Percentiles rank a stretch among this genome's conserved stretches.
Conservation (phyloP, 2,113 vertebrate species). For the Micromys minutus region DNA sequence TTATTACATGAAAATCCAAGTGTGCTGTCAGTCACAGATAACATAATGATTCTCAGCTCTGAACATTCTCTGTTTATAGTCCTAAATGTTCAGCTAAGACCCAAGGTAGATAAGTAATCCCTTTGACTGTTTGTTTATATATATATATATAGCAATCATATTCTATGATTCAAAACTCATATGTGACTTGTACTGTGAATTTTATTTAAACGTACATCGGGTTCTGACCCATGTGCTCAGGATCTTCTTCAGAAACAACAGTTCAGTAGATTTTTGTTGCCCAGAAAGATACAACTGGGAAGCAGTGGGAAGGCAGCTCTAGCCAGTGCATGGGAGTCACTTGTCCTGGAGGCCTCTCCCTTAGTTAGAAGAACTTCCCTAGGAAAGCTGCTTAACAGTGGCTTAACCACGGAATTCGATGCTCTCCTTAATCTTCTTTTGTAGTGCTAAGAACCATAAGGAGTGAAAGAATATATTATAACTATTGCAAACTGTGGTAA, state of each 20-base stretch:
- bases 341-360: neutral
- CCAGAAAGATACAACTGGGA: neutral
- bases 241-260: neutral
- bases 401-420: neutral
- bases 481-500: neutral
- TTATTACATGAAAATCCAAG: neutral
- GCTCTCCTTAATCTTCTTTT: constrained; percentile 10
- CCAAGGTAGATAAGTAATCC: neutral
- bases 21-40: neutral
- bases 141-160: too few species aligned
- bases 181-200: constrained; percentile 14
- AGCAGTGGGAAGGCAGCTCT: neutral
- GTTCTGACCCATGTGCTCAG: constrained; percentile 14
- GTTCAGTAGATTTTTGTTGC: neutral
- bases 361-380: constrained; percentile 5
- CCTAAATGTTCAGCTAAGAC: constrained; percentile 38
- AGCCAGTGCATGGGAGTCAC: neutral
- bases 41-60: neutral
- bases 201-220: constrained; percentile 31
- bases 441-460: constrained; percentile 24
- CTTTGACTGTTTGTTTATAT: neutral
- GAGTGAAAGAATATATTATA: constrained; percentile 13
- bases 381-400: neutral
- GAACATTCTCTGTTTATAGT: constrained; percentile 27
- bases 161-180: constrained; percentile 41